A percentile compares a stretch with the other conserved stretches of the same genome.
Evolutionary conservation across 2,113 vertebrate species (phyloP).

Genomic region (Papio anubis): DNA sequence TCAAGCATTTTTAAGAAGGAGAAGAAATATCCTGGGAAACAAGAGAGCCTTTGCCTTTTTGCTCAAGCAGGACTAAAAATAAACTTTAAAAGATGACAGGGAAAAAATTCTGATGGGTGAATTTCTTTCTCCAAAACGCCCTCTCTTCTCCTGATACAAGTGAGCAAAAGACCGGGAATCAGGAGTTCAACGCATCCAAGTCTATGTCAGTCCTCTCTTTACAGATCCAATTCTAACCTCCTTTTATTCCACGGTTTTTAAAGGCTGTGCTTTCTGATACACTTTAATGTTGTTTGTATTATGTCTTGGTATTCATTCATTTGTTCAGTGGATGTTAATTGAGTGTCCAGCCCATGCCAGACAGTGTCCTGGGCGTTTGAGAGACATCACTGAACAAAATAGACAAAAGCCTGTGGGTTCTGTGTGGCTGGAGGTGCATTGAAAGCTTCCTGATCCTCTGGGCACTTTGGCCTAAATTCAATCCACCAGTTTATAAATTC

Average conservation of each 20-base stretch:
- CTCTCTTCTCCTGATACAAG: neutral
- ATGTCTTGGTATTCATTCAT: neutral
- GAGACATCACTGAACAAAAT: neutral
- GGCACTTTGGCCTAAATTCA: neutral
- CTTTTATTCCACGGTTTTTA: neutral
- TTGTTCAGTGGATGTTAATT: too few relatives aligned
- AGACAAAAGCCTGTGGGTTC: neutral
- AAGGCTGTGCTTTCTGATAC: neutral
- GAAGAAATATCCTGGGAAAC: neutral
- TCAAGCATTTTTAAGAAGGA: neutral
- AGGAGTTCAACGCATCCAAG: neutral
- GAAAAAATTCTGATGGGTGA: neutral
- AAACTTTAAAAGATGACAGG: neutral
- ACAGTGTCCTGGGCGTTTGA: neutral
- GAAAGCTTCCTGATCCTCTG: neutral
- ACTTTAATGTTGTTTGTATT: neutral
- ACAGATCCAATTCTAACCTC: neutral
- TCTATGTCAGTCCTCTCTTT: neutral
- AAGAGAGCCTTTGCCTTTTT: neutral
- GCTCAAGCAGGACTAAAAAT: neutral
- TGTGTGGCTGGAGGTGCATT: too few relatives aligned
- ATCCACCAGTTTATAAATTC: neutral
- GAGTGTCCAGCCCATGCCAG: neutral
- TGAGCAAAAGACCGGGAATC: neutral
- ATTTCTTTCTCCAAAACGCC: neutral